Evolutionary conservation across 2,113 vertebrate genomes (phyloP).

Genomic region (Muntiacus muntjak): DNA sequence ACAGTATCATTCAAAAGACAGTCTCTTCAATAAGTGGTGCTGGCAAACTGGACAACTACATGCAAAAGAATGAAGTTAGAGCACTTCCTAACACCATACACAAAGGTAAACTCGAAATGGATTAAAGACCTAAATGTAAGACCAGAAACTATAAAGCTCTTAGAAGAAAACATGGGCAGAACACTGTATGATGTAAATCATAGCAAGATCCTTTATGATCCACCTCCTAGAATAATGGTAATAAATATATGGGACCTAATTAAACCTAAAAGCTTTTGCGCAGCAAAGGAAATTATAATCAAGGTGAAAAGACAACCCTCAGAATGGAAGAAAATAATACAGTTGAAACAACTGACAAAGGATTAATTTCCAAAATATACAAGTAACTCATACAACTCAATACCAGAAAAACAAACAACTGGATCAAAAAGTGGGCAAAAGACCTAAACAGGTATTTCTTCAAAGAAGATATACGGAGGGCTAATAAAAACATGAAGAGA

Average conservation of each 20-base stretch:
- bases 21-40: neutral
- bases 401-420: neutral
- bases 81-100: neutral
- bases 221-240: neutral
- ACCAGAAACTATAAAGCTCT: neutral
- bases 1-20: neutral
- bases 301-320: neutral
- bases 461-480: neutral
- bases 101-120: neutral
- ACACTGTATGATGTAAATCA: neutral
- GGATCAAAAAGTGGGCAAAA: neutral
- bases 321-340: neutral
- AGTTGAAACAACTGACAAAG: neutral
- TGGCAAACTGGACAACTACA: accelerated
- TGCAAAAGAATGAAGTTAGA: neutral
- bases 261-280: neutral
- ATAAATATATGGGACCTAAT: neutral
- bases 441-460: neutral
- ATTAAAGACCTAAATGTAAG: neutral
- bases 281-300: neutral
- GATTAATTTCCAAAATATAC: neutral
- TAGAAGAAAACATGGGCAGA: neutral
- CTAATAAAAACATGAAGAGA: neutral
- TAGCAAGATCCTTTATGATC: neutral
- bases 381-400: neutral